Conservation (phyloP, 2,113 vertebrate genomes). For the Ceyx margarethae region DNA sequence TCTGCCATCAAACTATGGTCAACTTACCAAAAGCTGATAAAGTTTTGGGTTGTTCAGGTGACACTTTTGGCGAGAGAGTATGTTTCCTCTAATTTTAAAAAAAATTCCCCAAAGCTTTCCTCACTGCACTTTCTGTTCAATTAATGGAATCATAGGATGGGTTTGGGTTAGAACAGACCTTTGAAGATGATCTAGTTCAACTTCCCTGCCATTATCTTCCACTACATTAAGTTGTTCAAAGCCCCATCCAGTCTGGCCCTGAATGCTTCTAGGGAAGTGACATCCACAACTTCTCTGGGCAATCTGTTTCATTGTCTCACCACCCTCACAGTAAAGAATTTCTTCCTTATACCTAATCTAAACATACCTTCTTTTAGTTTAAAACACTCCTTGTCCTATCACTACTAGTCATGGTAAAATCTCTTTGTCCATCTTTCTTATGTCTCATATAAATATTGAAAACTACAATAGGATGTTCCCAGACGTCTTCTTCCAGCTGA, state of each 20-base stretch:
- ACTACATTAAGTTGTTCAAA: not conserved
- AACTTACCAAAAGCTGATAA: not conserved
- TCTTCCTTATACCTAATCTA: not conserved
- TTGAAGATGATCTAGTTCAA: not conserved
- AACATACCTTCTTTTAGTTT: not conserved
- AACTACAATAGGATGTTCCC: not conserved
- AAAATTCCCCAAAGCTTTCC: not conserved
- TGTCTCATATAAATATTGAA: not conserved
- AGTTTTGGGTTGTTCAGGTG: not conserved
- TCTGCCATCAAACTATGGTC: not conserved
- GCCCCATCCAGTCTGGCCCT: not conserved
- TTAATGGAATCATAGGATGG: not conserved
- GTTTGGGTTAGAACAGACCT: not conserved
- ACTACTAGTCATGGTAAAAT: not conserved
- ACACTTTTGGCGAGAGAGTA: not conserved
- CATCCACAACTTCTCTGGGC: not conserved
- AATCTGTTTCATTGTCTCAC: not conserved
- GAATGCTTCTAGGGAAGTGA: not conserved
- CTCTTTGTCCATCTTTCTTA: not conserved
- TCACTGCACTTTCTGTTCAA: not conserved
- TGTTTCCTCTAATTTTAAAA: too few species aligned
- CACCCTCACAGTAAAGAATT: not conserved
- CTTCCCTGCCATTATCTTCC: not conserved
- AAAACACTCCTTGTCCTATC: not conserved
- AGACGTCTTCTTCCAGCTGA: not conserved